Base-by-base conservation (phyloP, 1,140 invertebrate species). In the Halictus rubicundus region DNA sequence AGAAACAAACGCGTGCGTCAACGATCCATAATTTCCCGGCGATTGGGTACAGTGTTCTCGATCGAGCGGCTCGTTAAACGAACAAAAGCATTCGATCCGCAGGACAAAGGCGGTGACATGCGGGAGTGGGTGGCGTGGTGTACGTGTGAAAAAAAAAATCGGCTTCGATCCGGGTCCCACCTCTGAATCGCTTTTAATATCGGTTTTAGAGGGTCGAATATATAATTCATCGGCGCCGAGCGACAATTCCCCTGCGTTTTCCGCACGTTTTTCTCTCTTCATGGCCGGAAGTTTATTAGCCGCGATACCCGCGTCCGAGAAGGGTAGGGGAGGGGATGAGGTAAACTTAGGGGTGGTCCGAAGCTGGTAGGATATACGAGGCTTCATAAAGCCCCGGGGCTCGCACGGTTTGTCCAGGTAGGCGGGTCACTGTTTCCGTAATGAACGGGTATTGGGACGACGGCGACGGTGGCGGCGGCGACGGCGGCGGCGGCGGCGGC, bases 391-490 rank as follows among this genome's bases (percentile, higher is more conserved):
- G 19, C 21, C 21, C 54, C 54, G 21, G 54, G 21, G 21, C 21
- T 6, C 21, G 21, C 54, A 57, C 54, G 21, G 54, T 57, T 57
- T 57, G 54, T 57, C n/a, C 54, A n/a, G 54, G 54, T 57, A 57
- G 54, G 54, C 54, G 54, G 54, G 54, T 57, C 54, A 57, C 54
- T 57, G 54, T 57, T 57, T 57, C 54, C 54, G 54, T 57, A 57
- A 57, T 57, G n/a, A 57, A 57, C 54, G 54, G 49, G 54, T n/a
- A 57, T n/a, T n/a, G 54, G 54, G 21, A n/a, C 5, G 8, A 6
- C 21, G 5, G 54, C 21, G 6, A 7, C 19, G 19, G 8, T 7
- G 16, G 16, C n/a, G n/a, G n/a, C n/a, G n/a, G n/a, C n/a, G 19
- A 21, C 5, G 8, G 1, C 21, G 5, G 54, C 21, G 8, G 0